These are phyloP conservation scores for Meiosimyza decipiens DNA, from an alignment of 2,888 invertebrate genomes.

Conservation along the genomic window DNA sequence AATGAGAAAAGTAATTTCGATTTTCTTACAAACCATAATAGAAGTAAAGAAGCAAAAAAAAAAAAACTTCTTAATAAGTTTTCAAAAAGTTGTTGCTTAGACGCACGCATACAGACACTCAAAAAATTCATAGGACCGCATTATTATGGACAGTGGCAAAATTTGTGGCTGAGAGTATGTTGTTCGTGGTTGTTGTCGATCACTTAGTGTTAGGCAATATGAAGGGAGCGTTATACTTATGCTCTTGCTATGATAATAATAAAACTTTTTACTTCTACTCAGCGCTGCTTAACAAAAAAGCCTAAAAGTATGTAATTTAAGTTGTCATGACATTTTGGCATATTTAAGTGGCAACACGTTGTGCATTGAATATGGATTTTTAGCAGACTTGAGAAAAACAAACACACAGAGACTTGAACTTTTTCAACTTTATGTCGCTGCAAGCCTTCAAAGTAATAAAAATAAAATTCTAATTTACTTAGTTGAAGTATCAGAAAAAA, in stretches of 20 bases:
- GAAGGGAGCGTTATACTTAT: no score
- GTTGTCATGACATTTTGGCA: slow-evolving; percentile 12
- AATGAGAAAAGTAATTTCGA: not conserved
- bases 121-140: not conserved
- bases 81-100: slow-evolving; percentile 11
- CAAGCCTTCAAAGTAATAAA: not conserved
- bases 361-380: no score
- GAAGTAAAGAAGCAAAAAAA: not conserved
- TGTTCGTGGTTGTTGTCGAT: not conserved
- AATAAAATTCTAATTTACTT: not conserved
- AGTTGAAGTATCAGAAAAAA: not conserved
- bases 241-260: not conserved
- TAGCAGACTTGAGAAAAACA: no score
- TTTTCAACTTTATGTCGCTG: not conserved
- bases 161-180: not conserved
- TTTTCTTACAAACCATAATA: not conserved
- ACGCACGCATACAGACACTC: not conserved
- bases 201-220: no score
- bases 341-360: slow-evolving; percentile 13
- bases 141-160: not conserved
- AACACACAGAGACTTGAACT: no score
- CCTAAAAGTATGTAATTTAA: slow-evolving; percentile 19
- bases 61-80: slow-evolving; percentile 13
- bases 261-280: not conserved
- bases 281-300: not conserved